Evolutionary conservation across 2,113 vertebrate genomes (phyloP), one percentile per base, ranked within the genome.

Genomic region (Thunnus maccoyii): DNA sequence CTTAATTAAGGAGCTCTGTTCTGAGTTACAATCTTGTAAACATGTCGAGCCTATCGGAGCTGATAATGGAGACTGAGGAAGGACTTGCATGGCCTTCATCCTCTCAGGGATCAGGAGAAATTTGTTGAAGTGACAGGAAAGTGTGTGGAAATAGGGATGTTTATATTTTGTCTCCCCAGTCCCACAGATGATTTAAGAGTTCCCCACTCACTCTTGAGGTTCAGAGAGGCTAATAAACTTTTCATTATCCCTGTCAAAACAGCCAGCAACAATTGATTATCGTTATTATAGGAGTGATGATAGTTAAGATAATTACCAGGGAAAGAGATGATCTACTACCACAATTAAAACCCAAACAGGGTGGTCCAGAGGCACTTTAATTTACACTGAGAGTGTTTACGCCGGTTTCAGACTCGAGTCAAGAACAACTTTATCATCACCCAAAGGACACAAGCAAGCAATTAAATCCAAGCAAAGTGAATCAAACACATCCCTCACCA

Each of bases 311-410:
- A 89, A 90, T 89, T 90, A 85, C 51, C 25, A 63, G 22, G 72
- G 73, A 76, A 61, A 87, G 71, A 84, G 78, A 88, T 93, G 91
- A 92, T 92, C 83, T 87, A 90, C 72, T 68, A 68, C 83, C 77
- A 80, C 89, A 89, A 93, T 94, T 93, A 93, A 79, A 85, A 63
- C 41, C 67, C 70, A 73, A 88, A 81, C 80, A 73, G n/a, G 85
- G 86, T 52, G 81, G 76, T 88, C 88, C 73, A 75, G 18, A 32
- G 66, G 79, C 67, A 20, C 71, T 57, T 86, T 86, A 61, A 90
- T 88, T 86, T 65, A 83, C 66, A 56, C 60, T 18, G 2, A 69
- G 58, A 79, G 65, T 82, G 85, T 93, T 91, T 79, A 83, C 83
- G 55, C 72, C 79, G 69, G 30, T 80, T 83, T 86, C 67, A 80